Percentiles rank a stretch among this genome's conserved stretches.
These are phyloP conservation scores for Cantharis rustica DNA, from an alignment of 2,888 invertebrate species.

Conservation along the genomic window DNA sequence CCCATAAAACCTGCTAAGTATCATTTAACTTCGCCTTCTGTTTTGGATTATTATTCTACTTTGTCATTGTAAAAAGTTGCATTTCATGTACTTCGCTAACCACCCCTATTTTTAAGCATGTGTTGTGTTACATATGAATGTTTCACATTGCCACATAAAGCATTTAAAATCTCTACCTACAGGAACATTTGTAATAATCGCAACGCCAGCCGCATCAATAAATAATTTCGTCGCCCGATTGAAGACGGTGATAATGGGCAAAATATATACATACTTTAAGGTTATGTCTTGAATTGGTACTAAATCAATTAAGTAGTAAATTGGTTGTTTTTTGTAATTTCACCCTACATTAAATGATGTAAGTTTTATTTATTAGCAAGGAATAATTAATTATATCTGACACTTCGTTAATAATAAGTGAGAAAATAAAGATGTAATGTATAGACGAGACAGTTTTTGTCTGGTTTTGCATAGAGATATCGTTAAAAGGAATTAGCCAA, in stretches of 20 bases:
- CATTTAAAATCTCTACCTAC: not conserved
- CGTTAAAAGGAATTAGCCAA: slow-evolving; percentile 55
- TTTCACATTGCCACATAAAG: not conserved
- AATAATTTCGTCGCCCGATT: not conserved
- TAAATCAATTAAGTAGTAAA: not conserved
- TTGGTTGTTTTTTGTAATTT: not conserved
- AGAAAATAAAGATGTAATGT: slow-evolving; percentile 8
- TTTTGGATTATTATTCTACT: slow-evolving; percentile 31
- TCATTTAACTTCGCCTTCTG: slow-evolving; percentile 37
- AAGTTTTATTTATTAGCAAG: not conserved
- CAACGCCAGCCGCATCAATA: not conserved
- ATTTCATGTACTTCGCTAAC: slow-evolving; percentile 17
- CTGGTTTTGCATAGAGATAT: slow-evolving; percentile 54
- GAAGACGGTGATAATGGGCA: not conserved
- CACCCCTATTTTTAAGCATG: slow-evolving; percentile 8
- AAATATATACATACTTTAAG: not conserved
- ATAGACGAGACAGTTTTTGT: slow-evolving; percentile 24
- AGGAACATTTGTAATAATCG: not conserved
- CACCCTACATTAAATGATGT: not conserved
- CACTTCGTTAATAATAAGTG: slow-evolving; percentile 4
- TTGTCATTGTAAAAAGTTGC: slow-evolving; percentile 31
- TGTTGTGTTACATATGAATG: slow-evolving; percentile 14
- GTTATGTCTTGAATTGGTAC: not conserved
- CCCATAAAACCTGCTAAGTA: slow-evolving; percentile 40
- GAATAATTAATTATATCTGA: not conserved